A percentile compares a stretch with the other conserved stretches of the same genome.
phyloP scores from a whole-genome alignment of 2,888 invertebrate genomes.

The Gymnocheta viridis region DNA sequence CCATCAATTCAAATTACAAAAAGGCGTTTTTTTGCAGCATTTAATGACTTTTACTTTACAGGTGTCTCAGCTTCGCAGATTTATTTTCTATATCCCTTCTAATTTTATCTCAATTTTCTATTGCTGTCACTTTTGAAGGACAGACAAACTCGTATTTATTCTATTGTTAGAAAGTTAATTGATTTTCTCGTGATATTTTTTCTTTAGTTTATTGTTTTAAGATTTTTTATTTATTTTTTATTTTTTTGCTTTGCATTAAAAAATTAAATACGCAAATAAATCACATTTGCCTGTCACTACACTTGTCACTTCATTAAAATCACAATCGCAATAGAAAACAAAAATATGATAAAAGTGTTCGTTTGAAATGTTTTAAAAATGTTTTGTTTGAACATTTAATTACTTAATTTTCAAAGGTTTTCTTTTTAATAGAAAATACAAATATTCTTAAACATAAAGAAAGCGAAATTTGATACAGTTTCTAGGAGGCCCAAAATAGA shows the following conservation, averaged over 20 bases:
- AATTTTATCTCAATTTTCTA: slow-evolving; percentile 29
- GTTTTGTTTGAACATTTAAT: neutral
- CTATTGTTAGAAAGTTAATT: slow-evolving; percentile 68
- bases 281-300: slow-evolving; percentile 59
- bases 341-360: neutral
- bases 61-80: neutral
- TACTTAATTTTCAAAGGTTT: neutral
- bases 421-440: neutral
- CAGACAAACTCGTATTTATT: slow-evolving; percentile 31
- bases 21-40: slow-evolving; percentile 44
- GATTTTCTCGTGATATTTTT: slow-evolving; percentile 63
- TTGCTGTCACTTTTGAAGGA: slow-evolving; percentile 13
- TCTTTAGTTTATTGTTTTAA: slow-evolving; percentile 1
- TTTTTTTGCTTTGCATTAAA: slow-evolving; percentile 27
- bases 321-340: slow-evolving; percentile 24
- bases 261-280: slow-evolving; percentile 68
- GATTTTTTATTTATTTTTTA: slow-evolving; percentile 4
- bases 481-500: neutral
- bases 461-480: neutral
- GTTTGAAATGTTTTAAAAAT: neutral
- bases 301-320: slow-evolving; percentile 42
- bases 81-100: slow-evolving; percentile 15
- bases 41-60: slow-evolving; percentile 46
- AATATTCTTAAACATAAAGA: neutral
- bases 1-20: slow-evolving; percentile 31